phyloP scores from a whole-genome alignment of 2,888 invertebrate genomes.

The Scrobipalpa atriplicella region DNA sequence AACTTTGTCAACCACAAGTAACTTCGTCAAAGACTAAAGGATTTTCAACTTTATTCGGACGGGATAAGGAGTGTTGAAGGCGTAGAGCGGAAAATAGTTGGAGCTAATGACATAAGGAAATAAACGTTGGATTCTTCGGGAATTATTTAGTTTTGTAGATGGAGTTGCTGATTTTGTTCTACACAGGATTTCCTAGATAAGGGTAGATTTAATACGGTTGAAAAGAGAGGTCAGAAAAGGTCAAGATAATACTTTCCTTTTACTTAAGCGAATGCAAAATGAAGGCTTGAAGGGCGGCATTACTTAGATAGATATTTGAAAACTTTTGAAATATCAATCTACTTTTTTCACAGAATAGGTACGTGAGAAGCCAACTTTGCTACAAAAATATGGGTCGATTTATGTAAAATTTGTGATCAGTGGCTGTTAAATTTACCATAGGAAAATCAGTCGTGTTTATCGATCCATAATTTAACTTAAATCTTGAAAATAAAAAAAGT shows the following conservation, averaged over 20 bases:
- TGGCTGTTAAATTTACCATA: too few species aligned
- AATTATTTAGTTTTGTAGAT: slow-evolving; percentile 57
- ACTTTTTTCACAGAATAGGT: too few species aligned
- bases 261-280: not conserved
- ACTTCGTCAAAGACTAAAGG: slow-evolving; percentile 37
- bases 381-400: too few species aligned
- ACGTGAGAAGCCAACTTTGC: too few species aligned
- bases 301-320: too few species aligned
- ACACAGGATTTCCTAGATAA: slow-evolving; percentile 26
- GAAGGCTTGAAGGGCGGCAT: not conserved
- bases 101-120: slow-evolving; percentile 74
- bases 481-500: not conserved
- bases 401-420: too few species aligned
- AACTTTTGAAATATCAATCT: too few species aligned
- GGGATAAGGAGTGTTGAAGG: slow-evolving; percentile 47
- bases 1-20: slow-evolving; percentile 44
- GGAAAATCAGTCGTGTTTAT: too few species aligned
- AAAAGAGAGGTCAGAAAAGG: slow-evolving; percentile 3
- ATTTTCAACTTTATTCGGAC: slow-evolving; percentile 53
- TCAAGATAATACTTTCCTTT: slow-evolving; percentile 6
- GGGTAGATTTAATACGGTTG: slow-evolving; percentile 21
- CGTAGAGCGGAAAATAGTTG: slow-evolving; percentile 41
- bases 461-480: not conserved
- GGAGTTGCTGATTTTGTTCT: slow-evolving; percentile 29
- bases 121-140: slow-evolving; percentile 59